These are phyloP conservation scores for Drosophila kanekoi DNA, from an alignment of 2,888 invertebrate genomes.

Conservation along the genomic window DNA sequence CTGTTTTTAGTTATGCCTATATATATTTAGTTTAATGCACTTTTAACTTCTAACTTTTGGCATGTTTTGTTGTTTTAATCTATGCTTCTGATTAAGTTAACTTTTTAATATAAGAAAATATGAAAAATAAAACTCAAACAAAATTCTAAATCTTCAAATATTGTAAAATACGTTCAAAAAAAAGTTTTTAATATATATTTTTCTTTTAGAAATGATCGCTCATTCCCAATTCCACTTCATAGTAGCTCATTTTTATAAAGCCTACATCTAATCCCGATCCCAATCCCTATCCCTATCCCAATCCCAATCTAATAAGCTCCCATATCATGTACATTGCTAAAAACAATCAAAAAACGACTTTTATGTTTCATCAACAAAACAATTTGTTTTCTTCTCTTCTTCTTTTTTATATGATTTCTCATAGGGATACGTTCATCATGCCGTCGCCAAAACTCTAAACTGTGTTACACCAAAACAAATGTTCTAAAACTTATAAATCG, in stretches of 20 bases:
- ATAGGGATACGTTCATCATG: constrained; percentile 81
- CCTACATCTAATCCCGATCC: constrained; percentile 9
- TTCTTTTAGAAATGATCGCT: constrained; percentile 6
- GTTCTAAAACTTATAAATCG: constrained; percentile 30
- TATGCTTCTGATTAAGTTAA: constrained; percentile 26
- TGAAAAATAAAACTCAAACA: constrained; percentile 50
- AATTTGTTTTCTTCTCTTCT: constrained; percentile 74
- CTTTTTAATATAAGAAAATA: constrained; percentile 28
- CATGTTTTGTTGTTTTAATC: constrained; percentile 37
- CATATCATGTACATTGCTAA: constrained; percentile 45
- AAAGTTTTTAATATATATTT: constrained; percentile 19
- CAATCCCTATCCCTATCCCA: constrained; percentile 11
- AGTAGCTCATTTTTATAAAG: constrained; percentile 21
- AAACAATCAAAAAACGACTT: constrained; percentile 23
- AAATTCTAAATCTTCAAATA: constrained; percentile 59
- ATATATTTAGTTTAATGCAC: constrained; percentile 29
- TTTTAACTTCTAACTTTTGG: constrained; percentile 12
- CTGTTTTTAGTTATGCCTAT: constrained; percentile 25
- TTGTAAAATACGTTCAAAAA: constrained; percentile 22
- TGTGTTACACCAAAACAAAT: constrained; percentile 62
- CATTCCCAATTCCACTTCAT: constrained; percentile 25
- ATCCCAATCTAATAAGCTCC: constrained; percentile 15
- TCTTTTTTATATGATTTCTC: constrained; percentile 78
- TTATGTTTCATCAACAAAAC: constrained; percentile 63
- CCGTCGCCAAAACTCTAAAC: constrained; percentile 83